Evolutionary conservation across 1,140 invertebrate genomes (phyloP).

Genomic region (Teleopsis dalmanni): DNA sequence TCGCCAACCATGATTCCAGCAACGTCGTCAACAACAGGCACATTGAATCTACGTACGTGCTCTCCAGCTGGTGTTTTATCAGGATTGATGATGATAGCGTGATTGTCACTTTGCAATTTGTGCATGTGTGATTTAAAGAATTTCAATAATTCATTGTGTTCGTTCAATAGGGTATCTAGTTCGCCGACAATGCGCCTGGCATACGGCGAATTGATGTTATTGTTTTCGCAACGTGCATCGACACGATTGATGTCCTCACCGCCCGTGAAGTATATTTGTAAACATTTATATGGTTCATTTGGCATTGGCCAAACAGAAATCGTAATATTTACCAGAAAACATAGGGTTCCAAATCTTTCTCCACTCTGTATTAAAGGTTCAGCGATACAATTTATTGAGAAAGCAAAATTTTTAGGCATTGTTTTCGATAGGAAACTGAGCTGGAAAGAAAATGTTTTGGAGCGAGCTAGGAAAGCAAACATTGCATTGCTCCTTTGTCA

Average conservation of each 20-base stretch:
- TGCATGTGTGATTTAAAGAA: constrained; percentile 37
- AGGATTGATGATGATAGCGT: constrained; percentile 36
- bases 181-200: not conserved
- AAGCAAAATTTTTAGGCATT: too few relatives aligned
- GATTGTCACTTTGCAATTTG: constrained; percentile 29
- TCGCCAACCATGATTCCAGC: constrained; percentile 38
- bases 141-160: constrained; percentile 11
- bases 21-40: constrained; percentile 39
- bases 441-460: too few relatives aligned
- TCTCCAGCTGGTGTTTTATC: constrained; percentile 39
- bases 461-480: too few relatives aligned
- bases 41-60: constrained; percentile 45
- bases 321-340: too few relatives aligned
- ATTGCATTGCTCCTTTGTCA: too few relatives aligned
- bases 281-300: not conserved
- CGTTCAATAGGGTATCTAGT: not conserved
- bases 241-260: not conserved
- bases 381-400: too few relatives aligned
- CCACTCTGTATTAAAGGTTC: too few relatives aligned
- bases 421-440: too few relatives aligned
- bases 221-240: not conserved
- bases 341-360: too few relatives aligned
- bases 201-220: not conserved
- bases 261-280: not conserved
- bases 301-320: too few relatives aligned